Evolutionary conservation across 2,113 vertebrate species (phyloP).

Genomic region (Tautogolabrus adspersus): DNA sequence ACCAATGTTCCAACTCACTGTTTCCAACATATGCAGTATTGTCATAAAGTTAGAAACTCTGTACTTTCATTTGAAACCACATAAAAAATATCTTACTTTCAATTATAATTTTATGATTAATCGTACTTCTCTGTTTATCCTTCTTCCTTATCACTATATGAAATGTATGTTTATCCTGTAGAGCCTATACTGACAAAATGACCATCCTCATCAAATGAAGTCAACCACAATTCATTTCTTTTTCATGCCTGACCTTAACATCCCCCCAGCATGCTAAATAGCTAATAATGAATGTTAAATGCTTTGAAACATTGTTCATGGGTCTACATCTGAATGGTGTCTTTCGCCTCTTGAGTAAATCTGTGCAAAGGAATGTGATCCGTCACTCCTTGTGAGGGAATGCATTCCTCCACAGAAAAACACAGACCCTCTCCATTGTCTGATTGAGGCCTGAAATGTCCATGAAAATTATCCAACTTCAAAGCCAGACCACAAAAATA

Average conservation of each 20-base stretch:
- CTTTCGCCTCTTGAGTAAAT: slow-evolving; percentile 44
- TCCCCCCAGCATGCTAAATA: neutral
- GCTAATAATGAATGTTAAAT: slow-evolving; percentile 19
- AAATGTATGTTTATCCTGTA: neutral
- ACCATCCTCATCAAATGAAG: slow-evolving; percentile 18
- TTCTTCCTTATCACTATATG: neutral
- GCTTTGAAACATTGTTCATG: slow-evolving; percentile 38
- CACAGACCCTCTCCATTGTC: slow-evolving; percentile 15
- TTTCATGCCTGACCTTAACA: neutral
- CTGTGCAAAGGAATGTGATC: slow-evolving; percentile 59
- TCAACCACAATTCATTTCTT: slow-evolving; percentile 16
- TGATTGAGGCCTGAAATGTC: slow-evolving; percentile 10
- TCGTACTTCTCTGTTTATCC: neutral
- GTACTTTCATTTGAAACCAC: slow-evolving; percentile 28
- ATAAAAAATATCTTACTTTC: neutral
- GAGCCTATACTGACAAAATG: neutral
- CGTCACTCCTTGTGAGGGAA: slow-evolving; percentile 43
- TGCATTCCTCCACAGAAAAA: slow-evolving; percentile 33
- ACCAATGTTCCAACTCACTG: slow-evolving; percentile 22
- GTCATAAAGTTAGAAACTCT: slow-evolving; percentile 34
- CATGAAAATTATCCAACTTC: slow-evolving; percentile 31
- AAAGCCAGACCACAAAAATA: neutral
- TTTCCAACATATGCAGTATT: slow-evolving; percentile 14
- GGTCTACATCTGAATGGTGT: slow-evolving; percentile 44
- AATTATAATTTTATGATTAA: neutral